Percentiles rank a stretch among this genome's conserved stretches.
Conservation (phyloP, 2,797 vertebrate species). For the Tapera naevia region DNA sequence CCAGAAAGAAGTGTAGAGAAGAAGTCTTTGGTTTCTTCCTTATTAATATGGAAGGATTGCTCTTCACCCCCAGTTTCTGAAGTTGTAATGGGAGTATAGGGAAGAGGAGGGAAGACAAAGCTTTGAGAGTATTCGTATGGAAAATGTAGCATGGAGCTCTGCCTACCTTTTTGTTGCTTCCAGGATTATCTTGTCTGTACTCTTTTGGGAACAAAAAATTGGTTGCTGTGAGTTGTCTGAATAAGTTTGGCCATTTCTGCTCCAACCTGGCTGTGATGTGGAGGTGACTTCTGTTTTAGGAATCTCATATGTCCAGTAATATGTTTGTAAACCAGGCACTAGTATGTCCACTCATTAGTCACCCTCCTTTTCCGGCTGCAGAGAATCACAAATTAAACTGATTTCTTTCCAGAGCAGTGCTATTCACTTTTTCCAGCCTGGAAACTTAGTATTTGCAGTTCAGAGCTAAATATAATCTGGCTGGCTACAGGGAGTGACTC, state of each 20-base stretch:
- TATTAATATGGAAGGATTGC: background rate
- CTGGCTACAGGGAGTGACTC: slow-evolving; percentile 67
- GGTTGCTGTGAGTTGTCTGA: background rate
- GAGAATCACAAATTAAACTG: background rate
- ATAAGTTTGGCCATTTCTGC: background rate
- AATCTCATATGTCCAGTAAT: background rate
- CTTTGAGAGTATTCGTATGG: background rate
- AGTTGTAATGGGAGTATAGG: background rate
- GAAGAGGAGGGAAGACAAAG: background rate
- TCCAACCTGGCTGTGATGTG: background rate
- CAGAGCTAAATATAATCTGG: slow-evolving; percentile 81
- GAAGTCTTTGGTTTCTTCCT: background rate
- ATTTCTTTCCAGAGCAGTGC: slow-evolving; percentile 33
- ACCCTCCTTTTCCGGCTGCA: background rate
- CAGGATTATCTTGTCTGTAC: background rate
- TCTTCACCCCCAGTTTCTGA: background rate
- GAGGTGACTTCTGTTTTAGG: background rate
- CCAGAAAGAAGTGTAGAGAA: background rate
- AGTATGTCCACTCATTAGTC: background rate
- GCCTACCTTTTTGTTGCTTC: background rate
- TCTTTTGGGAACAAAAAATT: background rate
- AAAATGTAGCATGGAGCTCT: background rate
- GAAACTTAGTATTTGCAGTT: slow-evolving; percentile 61
- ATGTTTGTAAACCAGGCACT: background rate
- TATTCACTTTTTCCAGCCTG: slow-evolving; percentile 70